Evolutionary conservation across 2,888 invertebrate species (phyloP), one percentile per base, ranked within the genome.

Genomic region (Epicampocera succincta): DNA sequence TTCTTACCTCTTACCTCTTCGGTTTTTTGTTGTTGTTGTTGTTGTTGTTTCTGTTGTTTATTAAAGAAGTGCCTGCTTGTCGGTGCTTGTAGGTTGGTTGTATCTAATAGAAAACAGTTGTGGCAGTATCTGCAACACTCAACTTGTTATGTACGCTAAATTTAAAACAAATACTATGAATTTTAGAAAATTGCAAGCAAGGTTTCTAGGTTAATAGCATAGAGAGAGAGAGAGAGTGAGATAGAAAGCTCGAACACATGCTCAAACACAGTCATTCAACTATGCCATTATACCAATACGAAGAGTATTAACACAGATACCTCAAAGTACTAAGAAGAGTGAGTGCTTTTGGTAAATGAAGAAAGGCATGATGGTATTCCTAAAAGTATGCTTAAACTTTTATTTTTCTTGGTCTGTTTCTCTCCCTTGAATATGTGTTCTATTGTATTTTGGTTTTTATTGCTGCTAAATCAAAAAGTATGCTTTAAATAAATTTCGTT

Each of bases 141-240:
- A 73, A 56, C 54, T 66, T 73, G 44, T 75, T 80, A 40, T 71
- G 38, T 77, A 77, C 77, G 77, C 69, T 77, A 82, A 82, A 82
- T 82, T 78, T 82, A 71, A 74, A 82, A 71, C 74, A 82, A 82
- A 78, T 78, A 71, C 74, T 65, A 69, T 77, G 69, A 78, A 63
- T 71, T 77, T 65, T 65, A 65, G 68, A 69, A 69, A 69, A 73
- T 77, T 65, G 63, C 61, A 12, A 60, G 72, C 65, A 78, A 81
- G 82, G 82, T 82, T 82, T 82, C 82, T 78, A 60, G 82, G 77
- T 82, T 82, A 82, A 82, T 78, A 74, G 78, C 69, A 42, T 65
- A 65, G 58, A 74, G 78, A 61, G 52, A 33, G 29, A 29, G 29
- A 29, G 29, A 29, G 3, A 29, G n/a, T n/a, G n/a, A n/a, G 29